A percentile compares a stretch with the other conserved stretches of the same genome.
Conservation (phyloP, 2,888 invertebrate species). For the Liposcelis brunnea region DNA sequence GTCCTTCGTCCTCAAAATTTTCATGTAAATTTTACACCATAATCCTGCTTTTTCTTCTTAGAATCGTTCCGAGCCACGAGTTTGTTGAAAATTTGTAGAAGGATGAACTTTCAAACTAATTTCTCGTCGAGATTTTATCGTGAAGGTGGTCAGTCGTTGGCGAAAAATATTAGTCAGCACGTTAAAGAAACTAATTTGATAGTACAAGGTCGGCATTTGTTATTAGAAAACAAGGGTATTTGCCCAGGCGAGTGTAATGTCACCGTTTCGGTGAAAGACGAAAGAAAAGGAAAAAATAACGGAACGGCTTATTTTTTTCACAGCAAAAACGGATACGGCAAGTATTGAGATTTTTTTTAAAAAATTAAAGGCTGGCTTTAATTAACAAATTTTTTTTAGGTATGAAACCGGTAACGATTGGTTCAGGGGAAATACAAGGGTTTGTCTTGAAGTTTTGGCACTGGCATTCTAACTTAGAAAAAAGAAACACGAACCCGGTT, state of each 20-base stretch:
- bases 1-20: too few species aligned
- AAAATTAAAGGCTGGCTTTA: slow-evolving; percentile 25
- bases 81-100: neutral
- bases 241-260: slow-evolving; percentile 53
- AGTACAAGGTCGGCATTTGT: slow-evolving; percentile 15
- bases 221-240: slow-evolving; percentile 38
- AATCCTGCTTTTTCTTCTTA: slow-evolving; percentile 2
- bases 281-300: slow-evolving; percentile 23
- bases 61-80: slow-evolving; percentile 5
- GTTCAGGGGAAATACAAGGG: slow-evolving; percentile 25
- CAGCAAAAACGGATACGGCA: too few species aligned
- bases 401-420: slow-evolving; percentile 29
- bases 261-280: slow-evolving; percentile 37
- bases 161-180: slow-evolving; percentile 36
- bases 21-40: too few species aligned
- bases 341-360: neutral
- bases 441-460: slow-evolving; percentile 73
- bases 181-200: too few species aligned
- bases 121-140: slow-evolving; percentile 22
- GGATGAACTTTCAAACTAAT: too few species aligned
- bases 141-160: slow-evolving; percentile 39
- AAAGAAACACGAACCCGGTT: too few species aligned
- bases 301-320: too few species aligned
- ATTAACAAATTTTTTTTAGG: slow-evolving; percentile 19
- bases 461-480: slow-evolving; percentile 29